Percentiles rank a stretch among this genome's conserved stretches.
phyloP scores from a whole-genome alignment of 2,113 vertebrate genomes.

The Phyllostomus discolor region DNA sequence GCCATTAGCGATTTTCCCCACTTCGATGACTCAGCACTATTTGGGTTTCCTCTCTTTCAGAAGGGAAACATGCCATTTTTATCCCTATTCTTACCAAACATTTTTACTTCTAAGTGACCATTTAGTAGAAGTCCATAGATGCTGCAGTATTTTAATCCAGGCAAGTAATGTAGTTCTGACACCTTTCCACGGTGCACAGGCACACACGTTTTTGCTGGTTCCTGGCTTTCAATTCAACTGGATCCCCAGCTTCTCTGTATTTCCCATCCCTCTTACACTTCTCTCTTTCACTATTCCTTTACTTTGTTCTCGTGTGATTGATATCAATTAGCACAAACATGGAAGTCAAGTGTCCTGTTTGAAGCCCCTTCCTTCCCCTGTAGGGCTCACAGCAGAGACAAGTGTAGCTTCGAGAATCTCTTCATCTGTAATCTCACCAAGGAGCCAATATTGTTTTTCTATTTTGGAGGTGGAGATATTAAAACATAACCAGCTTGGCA shows the following conservation, averaged over 20 bases:
- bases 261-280: neutral
- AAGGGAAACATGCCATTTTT: neutral
- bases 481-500: neutral
- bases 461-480: conserved; percentile 8
- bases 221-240: neutral
- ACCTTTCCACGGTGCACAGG: neutral
- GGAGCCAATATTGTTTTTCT: neutral
- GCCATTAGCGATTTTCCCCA: neutral
- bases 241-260: neutral
- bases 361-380: neutral
- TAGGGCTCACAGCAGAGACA: neutral
- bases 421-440: neutral
- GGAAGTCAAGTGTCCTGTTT: neutral
- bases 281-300: neutral
- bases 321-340: neutral
- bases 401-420: neutral
- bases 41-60: neutral
- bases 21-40: neutral
- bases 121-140: neutral
- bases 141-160: neutral
- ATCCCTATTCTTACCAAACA: neutral
- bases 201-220: neutral
- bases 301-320: neutral
- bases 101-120: neutral
- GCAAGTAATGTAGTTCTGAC: neutral